Conservation (phyloP, 1,140 invertebrate genomes). For the Ctenoplectra terminalis region DNA sequence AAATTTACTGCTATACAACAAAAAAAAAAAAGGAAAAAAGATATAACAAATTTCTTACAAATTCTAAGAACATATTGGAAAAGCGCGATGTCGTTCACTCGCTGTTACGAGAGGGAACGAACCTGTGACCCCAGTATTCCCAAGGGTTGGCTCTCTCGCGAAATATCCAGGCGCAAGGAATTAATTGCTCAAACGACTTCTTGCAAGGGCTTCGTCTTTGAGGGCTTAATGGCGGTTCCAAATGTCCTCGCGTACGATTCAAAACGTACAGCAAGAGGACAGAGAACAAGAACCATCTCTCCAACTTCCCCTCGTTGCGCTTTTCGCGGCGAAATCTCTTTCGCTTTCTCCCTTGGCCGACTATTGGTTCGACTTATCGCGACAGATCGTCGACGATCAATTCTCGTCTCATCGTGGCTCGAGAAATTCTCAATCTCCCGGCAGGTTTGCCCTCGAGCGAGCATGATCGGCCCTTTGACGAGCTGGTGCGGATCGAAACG, state of each 20-base stretch:
- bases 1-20: no score
- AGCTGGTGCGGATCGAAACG: no score
- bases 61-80: not conserved
- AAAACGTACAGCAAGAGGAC: no score
- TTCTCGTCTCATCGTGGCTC: not conserved
- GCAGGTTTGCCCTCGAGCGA: not conserved
- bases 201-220: slow-evolving; percentile 26
- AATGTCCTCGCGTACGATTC: slow-evolving; percentile 38
- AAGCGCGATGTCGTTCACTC: not conserved
- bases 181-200: slow-evolving; percentile 38
- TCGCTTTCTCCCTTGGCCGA: not conserved
- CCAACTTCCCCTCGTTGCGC: not conserved
- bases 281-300: not conserved
- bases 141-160: not conserved
- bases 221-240: slow-evolving; percentile 29
- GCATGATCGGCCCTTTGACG: not conserved
- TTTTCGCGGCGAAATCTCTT: not conserved
- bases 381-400: slow-evolving; percentile 17
- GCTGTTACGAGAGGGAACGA: not conserved
- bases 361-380: not conserved
- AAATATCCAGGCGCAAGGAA: slow-evolving; percentile 39
- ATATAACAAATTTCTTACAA: no score
- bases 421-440: not conserved
- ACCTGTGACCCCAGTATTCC: not conserved
- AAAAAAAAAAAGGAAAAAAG: no score